These are phyloP conservation scores for Sitodiplosis mosellana DNA, from an alignment of 1,140 invertebrate genomes.

Conservation along the genomic window DNA sequence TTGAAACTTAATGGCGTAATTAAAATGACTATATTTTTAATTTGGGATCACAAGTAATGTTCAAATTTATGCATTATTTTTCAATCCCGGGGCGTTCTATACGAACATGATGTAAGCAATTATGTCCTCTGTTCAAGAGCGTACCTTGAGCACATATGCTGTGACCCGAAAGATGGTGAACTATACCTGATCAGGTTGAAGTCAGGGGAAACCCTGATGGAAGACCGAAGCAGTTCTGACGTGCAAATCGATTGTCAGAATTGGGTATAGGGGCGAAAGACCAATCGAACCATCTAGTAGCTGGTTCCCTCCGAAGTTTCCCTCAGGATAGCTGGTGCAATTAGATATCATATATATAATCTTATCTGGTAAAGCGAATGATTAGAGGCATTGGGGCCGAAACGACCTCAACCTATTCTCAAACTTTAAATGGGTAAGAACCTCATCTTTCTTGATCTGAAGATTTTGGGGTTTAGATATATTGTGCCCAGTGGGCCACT, in stretches of 20 bases:
- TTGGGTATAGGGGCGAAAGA: constrained; percentile 85
- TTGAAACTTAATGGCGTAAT: constrained; percentile 9
- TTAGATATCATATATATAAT: constrained; percentile 25
- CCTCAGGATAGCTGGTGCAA: constrained; percentile 60
- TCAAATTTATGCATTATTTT: constrained; percentile 4
- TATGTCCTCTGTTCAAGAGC: constrained; percentile 19
- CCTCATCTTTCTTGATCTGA: constrained; percentile 42
- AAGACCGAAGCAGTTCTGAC: constrained; percentile 74
- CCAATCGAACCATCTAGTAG: constrained; percentile 84
- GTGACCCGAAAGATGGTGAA: constrained; percentile 82
- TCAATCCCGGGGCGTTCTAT: constrained; percentile 22
- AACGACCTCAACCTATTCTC: constrained; percentile 70
- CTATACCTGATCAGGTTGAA: constrained; percentile 75
- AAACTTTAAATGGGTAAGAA: constrained; percentile 77
- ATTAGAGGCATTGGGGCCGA: constrained; percentile 67
- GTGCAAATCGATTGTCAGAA: constrained; percentile 82
- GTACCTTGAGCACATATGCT: constrained; percentile 53
- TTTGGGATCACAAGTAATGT: constrained; percentile 6
- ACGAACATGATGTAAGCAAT: constrained; percentile 7
- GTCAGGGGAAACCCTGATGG: constrained; percentile 77
- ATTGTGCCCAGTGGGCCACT: constrained; percentile 63
- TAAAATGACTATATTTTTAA: constrained; percentile 5
- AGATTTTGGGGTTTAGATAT: constrained; percentile 38
- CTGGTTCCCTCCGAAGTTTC: constrained; percentile 81
- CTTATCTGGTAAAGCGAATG: constrained; percentile 65